Base-by-base conservation (phyloP, 2,113 vertebrate species). In the Leptodactylus fuscus region DNA sequence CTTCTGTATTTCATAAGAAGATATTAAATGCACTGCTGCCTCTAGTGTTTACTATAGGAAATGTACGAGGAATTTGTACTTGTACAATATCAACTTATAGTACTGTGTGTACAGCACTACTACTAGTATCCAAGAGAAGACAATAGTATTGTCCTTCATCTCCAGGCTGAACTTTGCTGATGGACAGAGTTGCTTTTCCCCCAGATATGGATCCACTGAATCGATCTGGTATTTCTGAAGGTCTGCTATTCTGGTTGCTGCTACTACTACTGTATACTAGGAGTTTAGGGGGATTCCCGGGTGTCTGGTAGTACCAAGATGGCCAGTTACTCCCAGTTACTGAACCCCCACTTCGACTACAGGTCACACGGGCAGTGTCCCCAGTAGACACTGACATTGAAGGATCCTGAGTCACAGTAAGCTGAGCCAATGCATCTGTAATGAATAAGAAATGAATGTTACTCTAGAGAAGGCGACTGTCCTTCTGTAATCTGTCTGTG, bases 221-320 rank as follows among this genome's bases (percentile, higher is more conserved):
- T 11, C 55, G 55, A 34, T 48, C 55, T 24, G 85, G 41, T 58
- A 60, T 53, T 80, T 70, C 36, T 2, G 85, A 76, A 1, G 85
- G 79, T n/a, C 79, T 81, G 18, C 4, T 8, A 46, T 38, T 86
- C 22, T 55, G 41, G n/a, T 81, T 62, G 69, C 51, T 24, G 5
- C 32, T 60, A 38, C 81, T 20, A 1, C 1, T 12, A 48, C 53
- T 75, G 5, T 73, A 41, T 29, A 83, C 27, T 77, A 65, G 11
- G 12, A 51, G 81, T 46, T 76, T 76, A 34, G 82, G 82, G 41
- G 20, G 41, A 65, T 38, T 36, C 24, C 79, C 85, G 2, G 80
- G 80, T 76, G 41, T 77, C 85, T 87, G 80, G n/a, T 76, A 24
- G 44, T 44, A 65, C 80, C 85, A 87, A 24, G 41, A 3, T 22